These are phyloP conservation scores for Cerceris rybyensis DNA, from an alignment of 2,888 invertebrate genomes.

Conservation along the genomic window DNA sequence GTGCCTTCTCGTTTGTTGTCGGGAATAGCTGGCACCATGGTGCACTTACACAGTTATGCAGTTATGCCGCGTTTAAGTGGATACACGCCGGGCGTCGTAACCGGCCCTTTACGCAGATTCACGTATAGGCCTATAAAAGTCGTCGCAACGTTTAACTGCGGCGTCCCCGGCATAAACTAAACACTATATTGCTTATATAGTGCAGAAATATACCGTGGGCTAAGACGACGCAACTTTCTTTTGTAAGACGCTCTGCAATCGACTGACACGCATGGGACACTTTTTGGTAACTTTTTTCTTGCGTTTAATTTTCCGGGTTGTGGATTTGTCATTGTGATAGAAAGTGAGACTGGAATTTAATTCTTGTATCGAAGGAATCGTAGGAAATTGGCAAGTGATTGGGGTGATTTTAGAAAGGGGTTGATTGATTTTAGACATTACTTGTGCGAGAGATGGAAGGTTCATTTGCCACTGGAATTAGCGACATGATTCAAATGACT, in stretches of 20 bases:
- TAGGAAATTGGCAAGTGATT: no score
- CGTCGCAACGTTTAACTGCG: slow-evolving; percentile 76
- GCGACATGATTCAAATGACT: no score
- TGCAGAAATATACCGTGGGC: slow-evolving; percentile 72
- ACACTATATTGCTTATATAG: slow-evolving; percentile 76
- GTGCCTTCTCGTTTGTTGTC: no score
- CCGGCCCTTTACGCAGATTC: slow-evolving; percentile 69
- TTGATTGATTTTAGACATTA: no score
- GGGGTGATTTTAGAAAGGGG: no score
- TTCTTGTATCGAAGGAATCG: not conserved
- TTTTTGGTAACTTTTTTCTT: slow-evolving; percentile 23
- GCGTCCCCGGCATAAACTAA: slow-evolving; percentile 75
- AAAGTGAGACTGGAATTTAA: not conserved
- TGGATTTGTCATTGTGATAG: not conserved
- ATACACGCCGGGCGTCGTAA: slow-evolving; percentile 61
- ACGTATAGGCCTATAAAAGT: slow-evolving; percentile 76
- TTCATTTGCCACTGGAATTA: no score
- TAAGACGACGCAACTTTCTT: slow-evolving; percentile 61
- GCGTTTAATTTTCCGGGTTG: not conserved
- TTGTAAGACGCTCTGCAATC: slow-evolving; percentile 52
- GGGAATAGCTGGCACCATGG: not conserved
- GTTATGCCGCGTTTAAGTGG: slow-evolving; percentile 31
- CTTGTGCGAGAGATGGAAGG: no score
- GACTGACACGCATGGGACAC: slow-evolving; percentile 27
- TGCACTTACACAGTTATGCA: not conserved